These are phyloP conservation scores for Remorina albescens DNA, from an alignment of 2,797 vertebrate genomes.

Conservation along the genomic window DNA sequence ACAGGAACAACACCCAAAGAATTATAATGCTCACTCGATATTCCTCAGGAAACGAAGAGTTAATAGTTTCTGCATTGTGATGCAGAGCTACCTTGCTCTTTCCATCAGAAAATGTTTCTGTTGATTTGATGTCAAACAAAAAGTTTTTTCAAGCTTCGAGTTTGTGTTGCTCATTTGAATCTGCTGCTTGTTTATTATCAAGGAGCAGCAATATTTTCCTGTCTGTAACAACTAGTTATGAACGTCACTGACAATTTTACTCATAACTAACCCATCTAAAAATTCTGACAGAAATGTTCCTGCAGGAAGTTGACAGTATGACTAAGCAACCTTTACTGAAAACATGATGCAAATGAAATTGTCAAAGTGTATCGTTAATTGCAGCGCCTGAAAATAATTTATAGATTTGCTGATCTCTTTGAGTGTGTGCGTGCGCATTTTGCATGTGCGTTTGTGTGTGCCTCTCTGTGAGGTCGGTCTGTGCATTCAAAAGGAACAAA, in stretches of 20 bases:
- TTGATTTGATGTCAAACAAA: slow-evolving; percentile 9
- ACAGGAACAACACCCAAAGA: neutral
- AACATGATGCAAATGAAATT: neutral
- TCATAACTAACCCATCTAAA: neutral
- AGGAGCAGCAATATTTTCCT: slow-evolving; percentile 4
- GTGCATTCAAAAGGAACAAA: slow-evolving; percentile 63
- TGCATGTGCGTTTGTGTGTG: neutral
- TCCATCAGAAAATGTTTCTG: neutral
- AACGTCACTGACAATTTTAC: slow-evolving; percentile 19
- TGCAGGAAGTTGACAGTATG: neutral
- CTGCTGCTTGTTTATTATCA: slow-evolving; percentile 16
- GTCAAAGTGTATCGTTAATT: neutral
- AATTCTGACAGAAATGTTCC: neutral
- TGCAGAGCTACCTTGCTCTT: slow-evolving; percentile 4
- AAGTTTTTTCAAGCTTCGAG: neutral
- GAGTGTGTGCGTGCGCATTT: neutral
- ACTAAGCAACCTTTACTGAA: slow-evolving; percentile 4
- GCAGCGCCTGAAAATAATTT: neutral
- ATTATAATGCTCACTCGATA: neutral
- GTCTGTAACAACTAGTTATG: neutral
- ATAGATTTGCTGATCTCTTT: neutral
- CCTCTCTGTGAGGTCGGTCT: slow-evolving; percentile 39
- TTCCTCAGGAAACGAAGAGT: neutral
- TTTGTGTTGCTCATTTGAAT: neutral
- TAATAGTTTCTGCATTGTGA: slow-evolving; percentile 7